Evolutionary conservation across 2,888 invertebrate genomes (phyloP).

Genomic region (Cylindroiulus punctatus): DNA sequence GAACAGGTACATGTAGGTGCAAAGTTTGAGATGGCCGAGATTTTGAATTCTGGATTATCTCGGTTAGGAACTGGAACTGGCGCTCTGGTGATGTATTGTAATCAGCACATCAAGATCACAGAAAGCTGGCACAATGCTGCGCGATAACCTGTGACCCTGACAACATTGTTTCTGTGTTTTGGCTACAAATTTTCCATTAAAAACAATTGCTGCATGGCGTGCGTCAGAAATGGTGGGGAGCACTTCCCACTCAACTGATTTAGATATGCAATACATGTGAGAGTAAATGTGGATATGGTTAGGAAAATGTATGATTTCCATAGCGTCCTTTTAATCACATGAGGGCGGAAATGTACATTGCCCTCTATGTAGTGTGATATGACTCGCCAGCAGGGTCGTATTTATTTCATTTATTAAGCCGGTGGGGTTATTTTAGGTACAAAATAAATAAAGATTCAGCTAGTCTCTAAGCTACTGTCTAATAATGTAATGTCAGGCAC

Average conservation of each 20-base stretch:
- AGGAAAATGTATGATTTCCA: too few relatives aligned
- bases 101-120: background rate
- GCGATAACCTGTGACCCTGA: background rate
- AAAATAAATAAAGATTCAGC: background rate
- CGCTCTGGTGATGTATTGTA: background rate
- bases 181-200: background rate
- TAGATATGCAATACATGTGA: too few relatives aligned
- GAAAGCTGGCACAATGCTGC: background rate
- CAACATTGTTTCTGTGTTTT: background rate
- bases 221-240: background rate
- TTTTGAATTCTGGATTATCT: background rate
- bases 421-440: background rate
- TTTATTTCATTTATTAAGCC: conserved; percentile 36
- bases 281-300: too few relatives aligned
- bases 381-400: background rate
- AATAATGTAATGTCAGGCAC: background rate
- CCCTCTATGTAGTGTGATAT: too few relatives aligned
- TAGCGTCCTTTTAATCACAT: too few relatives aligned
- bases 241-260: background rate
- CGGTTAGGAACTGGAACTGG: background rate
- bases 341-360: too few relatives aligned
- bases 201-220: background rate
- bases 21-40: background rate
- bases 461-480: conserved; percentile 17
- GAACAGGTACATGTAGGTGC: background rate